Evolutionary conservation across 2,888 invertebrate species (phyloP).

Genomic region (Blastobasis adustella): DNA sequence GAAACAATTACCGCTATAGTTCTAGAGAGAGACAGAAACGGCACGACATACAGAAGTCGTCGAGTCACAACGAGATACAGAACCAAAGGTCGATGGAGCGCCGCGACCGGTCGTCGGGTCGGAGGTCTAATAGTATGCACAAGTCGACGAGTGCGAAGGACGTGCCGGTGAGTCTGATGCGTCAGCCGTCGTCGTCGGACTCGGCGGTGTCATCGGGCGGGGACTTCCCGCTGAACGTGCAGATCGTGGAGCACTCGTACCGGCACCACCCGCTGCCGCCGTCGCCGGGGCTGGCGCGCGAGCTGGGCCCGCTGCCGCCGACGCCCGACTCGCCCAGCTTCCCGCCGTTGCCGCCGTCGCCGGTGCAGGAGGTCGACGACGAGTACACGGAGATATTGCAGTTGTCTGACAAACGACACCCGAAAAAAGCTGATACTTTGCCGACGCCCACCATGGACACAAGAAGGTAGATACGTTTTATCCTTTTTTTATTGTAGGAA

Average conservation of each 20-base stretch:
- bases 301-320: constrained; percentile 63
- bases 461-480: constrained; percentile 54
- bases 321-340: constrained; percentile 74
- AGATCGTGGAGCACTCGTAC: constrained; percentile 77
- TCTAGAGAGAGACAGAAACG: constrained; percentile 70
- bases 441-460: constrained; percentile 69
- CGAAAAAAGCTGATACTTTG: constrained; percentile 71
- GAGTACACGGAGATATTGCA: constrained; percentile 81
- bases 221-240: constrained; percentile 77
- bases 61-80: constrained; percentile 77
- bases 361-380: constrained; percentile 85
- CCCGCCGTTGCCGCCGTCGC: constrained; percentile 88
- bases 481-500: not conserved
- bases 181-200: constrained; percentile 68
- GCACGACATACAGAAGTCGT: constrained; percentile 77
- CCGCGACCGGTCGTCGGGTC: constrained; percentile 60
- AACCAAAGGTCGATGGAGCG: constrained; percentile 67
- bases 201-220: constrained; percentile 71
- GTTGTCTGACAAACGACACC: constrained; percentile 62
- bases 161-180: constrained; percentile 75
- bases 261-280: constrained; percentile 60
- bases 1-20: constrained; percentile 69
- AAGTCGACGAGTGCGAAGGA: constrained; percentile 85
- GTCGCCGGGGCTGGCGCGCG: constrained; percentile 54
- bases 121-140: constrained; percentile 79